Evolutionary conservation across 2,797 vertebrate species (phyloP).

Genomic region (Urocyon cinereoargenteus): DNA sequence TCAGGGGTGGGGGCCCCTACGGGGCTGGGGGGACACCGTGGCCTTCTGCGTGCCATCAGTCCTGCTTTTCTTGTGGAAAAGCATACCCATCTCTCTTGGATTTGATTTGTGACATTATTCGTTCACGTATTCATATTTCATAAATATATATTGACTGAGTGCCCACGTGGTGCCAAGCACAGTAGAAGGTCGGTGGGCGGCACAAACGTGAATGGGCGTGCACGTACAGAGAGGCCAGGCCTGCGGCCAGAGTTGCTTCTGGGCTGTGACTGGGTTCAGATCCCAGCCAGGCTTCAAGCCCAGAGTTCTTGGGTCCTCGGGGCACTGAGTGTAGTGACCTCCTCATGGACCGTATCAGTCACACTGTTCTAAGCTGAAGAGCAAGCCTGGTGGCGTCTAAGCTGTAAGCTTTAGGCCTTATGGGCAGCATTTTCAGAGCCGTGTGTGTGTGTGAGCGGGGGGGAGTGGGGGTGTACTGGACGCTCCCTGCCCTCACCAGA

Average conservation of each 20-base stretch:
- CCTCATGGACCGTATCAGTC: neutral
- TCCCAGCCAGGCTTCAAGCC: neutral
- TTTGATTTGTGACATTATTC: neutral
- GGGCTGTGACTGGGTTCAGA: neutral
- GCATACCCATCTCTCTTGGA: neutral
- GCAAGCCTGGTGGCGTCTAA: neutral
- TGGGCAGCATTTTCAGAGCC: neutral
- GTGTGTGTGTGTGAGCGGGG: too few relatives aligned
- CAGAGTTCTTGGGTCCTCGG: neutral
- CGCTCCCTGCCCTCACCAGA: accelerated
- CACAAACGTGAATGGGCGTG: neutral
- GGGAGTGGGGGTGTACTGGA: neutral
- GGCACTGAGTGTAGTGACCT: neutral
- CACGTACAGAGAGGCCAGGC: neutral
- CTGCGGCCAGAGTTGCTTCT: neutral
- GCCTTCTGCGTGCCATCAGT: neutral
- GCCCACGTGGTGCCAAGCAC: too few relatives aligned
- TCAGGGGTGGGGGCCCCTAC: neutral
- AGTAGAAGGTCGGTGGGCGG: neutral
- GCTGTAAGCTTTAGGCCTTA: neutral
- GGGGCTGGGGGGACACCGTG: neutral
- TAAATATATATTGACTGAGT: neutral
- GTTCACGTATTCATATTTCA: neutral
- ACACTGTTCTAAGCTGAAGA: neutral
- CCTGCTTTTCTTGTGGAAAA: neutral